Evolutionary conservation across 2,888 invertebrate genomes (phyloP).

Genomic region (Philonicus albiceps): DNA sequence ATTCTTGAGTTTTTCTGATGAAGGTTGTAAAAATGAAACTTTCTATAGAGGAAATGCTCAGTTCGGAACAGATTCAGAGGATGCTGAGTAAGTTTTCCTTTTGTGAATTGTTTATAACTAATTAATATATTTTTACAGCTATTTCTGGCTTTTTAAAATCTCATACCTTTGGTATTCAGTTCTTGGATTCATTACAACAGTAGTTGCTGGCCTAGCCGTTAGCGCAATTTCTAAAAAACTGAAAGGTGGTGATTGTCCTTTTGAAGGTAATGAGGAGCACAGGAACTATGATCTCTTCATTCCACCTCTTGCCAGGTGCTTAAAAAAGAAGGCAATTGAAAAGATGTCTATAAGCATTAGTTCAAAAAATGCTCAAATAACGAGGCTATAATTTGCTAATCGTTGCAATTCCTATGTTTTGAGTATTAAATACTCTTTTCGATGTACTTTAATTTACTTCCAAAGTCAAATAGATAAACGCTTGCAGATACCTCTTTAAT

Average conservation of each 20-base stretch:
- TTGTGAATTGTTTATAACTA: neutral
- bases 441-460: conserved; percentile 4
- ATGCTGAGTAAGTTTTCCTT: conserved; percentile 4
- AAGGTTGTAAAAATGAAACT: conserved; percentile 64
- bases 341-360: neutral
- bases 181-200: conserved; percentile 65
- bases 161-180: conserved; percentile 79
- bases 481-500: neutral
- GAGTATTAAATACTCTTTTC: conserved; percentile 27
- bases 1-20: conserved; percentile 68
- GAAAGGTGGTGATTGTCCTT: conserved; percentile 57
- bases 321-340: conserved; percentile 55
- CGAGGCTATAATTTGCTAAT: neutral
- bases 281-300: conserved; percentile 69
- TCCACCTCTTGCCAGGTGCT: conserved; percentile 65
- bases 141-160: conserved; percentile 74
- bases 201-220: conserved; percentile 65
- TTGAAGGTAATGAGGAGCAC: conserved; percentile 56
- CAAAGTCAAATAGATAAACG: neutral
- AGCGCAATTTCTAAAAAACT: conserved; percentile 63
- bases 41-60: neutral
- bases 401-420: neutral
- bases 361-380: neutral
- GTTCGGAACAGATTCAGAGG: neutral
- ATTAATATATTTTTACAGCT: conserved; percentile 54